These are phyloP conservation scores for Archips crataeganus DNA, from an alignment of 2,888 invertebrate species.

Conservation along the genomic window DNA sequence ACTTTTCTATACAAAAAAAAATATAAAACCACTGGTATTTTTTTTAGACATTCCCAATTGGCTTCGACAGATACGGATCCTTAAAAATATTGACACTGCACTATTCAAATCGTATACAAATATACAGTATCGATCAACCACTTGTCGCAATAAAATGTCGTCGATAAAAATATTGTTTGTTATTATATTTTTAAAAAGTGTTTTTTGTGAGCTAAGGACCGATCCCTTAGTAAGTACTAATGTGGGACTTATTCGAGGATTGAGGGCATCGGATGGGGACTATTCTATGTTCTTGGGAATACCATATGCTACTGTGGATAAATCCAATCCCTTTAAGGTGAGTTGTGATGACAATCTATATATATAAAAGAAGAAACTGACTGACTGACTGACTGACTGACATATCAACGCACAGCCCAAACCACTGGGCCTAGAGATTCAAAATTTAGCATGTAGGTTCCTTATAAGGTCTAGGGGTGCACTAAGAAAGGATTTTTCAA, in stretches of 20 bases:
- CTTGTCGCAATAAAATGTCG: slow-evolving; percentile 2
- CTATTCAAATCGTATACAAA: background rate
- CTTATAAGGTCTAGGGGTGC: no score
- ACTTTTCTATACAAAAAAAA: no score
- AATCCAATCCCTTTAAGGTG: slow-evolving; percentile 60
- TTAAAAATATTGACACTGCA: background rate
- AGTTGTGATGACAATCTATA: slow-evolving; percentile 32
- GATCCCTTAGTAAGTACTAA: slow-evolving; percentile 56
- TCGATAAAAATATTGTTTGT: slow-evolving; percentile 5
- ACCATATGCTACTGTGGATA: slow-evolving; percentile 59
- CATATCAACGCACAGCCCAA: no score
- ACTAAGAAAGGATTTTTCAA: no score
- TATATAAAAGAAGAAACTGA: no score
- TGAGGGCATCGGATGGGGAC: slow-evolving; percentile 56
- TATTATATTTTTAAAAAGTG: slow-evolving; percentile 2
- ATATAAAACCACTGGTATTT: no score
- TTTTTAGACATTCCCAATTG: no score
- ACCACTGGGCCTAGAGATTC: no score
- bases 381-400: no score
- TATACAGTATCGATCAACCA: background rate
- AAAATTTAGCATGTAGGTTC: no score
- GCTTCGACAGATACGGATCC: no score
- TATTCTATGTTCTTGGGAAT: slow-evolving; percentile 65
- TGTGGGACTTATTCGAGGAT: slow-evolving; percentile 56
- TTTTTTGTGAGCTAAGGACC: slow-evolving; percentile 42